These are phyloP conservation scores for Hemaris fuciformis DNA, from an alignment of 2,888 invertebrate species.

Conservation along the genomic window DNA sequence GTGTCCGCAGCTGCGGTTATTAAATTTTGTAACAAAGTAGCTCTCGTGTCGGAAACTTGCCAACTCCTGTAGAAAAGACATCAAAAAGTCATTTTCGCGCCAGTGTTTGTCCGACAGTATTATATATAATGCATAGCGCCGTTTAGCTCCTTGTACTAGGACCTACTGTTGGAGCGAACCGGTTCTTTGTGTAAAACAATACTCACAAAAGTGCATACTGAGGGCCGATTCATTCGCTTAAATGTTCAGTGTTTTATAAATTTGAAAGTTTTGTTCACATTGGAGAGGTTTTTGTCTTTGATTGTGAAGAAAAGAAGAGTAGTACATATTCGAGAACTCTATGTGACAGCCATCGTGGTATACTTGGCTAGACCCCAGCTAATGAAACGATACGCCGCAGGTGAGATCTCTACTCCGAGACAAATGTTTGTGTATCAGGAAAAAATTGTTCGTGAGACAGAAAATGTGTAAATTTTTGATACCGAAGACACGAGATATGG, in stretches of 20 bases:
- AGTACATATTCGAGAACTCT: no score
- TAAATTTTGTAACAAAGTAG: constrained; percentile 9
- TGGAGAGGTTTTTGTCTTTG: no score
- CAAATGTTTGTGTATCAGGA: no score
- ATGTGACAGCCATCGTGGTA: no score
- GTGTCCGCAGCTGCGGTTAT: neutral
- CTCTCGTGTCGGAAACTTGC: constrained; percentile 5
- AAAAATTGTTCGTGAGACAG: no score
- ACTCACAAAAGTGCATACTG: neutral
- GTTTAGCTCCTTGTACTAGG: neutral
- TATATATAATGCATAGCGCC: neutral
- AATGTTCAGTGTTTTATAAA: neutral
- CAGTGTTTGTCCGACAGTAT: neutral
- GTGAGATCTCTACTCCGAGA: no score
- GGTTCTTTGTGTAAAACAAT: neutral
- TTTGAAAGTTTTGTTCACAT: no score
- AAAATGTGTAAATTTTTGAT: no score
- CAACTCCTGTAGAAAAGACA: constrained; percentile 6
- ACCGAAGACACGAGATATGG: no score
- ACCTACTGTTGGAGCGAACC: neutral
- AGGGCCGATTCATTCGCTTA: neutral
- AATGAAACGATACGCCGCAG: no score
- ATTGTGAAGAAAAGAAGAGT: no score
- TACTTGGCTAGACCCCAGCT: no score
- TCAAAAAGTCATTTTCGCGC: constrained; percentile 12